Conservation (phyloP, 2,888 invertebrate species). For the Eretmocerus hayati region DNA sequence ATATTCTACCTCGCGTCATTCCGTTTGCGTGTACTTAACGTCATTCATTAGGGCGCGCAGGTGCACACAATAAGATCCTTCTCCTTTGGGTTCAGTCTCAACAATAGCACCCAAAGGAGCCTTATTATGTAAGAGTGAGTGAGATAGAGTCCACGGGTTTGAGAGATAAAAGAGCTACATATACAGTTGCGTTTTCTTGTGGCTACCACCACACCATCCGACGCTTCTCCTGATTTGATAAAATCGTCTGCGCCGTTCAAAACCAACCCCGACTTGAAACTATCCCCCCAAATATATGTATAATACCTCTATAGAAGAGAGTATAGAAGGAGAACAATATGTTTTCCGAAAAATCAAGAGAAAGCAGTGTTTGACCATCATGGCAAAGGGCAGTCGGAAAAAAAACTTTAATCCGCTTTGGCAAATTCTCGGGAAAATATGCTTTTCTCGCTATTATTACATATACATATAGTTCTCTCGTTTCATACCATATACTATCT, state of each 20-base stretch:
- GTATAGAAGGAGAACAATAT: not conserved
- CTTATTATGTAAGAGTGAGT: conserved; percentile 1
- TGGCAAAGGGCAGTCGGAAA: too few species aligned
- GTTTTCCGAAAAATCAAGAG: not conserved
- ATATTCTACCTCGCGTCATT: not conserved
- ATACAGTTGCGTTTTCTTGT: too few species aligned
- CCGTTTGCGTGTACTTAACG: conserved; percentile 5
- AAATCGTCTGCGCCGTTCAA: not conserved
- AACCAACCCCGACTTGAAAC: not conserved
- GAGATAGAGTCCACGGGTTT: not conserved
- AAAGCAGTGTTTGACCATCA: too few species aligned
- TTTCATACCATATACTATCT: too few species aligned
- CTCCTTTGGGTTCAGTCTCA: not conserved
- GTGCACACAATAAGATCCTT: conserved; percentile 5
- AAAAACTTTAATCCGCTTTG: not conserved
- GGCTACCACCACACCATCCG: too few species aligned
- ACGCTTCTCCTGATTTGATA: not conserved
- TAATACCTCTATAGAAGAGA: too few species aligned
- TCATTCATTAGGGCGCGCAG: conserved; percentile 8
- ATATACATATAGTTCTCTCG: too few species aligned
- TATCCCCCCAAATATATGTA: too few species aligned
- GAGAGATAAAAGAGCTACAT: too few species aligned
- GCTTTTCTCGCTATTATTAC: too few species aligned
- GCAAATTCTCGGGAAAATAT: not conserved
- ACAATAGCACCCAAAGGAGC: not conserved